A percentile compares a stretch with the other conserved stretches of the same genome.
Evolutionary conservation across 1,140 invertebrate genomes (phyloP).

Genomic region (Drosophila nigrodunni): DNA sequence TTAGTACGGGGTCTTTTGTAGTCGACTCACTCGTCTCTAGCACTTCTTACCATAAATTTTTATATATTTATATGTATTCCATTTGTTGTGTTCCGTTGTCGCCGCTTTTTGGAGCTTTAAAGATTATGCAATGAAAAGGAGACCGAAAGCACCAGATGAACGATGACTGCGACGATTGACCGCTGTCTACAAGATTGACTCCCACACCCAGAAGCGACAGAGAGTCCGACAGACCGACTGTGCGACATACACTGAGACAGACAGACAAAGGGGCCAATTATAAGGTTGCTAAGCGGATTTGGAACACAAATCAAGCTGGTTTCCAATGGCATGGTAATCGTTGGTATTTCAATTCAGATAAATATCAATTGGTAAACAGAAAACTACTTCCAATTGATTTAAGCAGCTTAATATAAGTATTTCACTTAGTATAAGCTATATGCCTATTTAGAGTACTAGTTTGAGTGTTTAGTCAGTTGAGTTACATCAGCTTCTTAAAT

Average conservation of each 20-base stretch:
- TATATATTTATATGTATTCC: constrained; percentile 29
- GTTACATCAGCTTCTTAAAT: not conserved
- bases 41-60: not conserved
- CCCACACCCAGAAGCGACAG: constrained; percentile 9
- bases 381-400: constrained; percentile 6
- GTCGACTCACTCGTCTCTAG: too few relatives aligned
- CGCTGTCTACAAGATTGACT: not conserved
- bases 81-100: constrained; percentile 30
- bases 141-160: constrained; percentile 42
- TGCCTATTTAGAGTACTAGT: not conserved
- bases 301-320: constrained; percentile 12
- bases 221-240: not conserved
- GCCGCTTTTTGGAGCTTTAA: constrained; percentile 43
- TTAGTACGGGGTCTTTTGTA: too few relatives aligned
- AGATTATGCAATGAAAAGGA: constrained; percentile 72
- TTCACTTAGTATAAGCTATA: not conserved
- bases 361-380: constrained; percentile 5
- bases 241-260: constrained; percentile 8
- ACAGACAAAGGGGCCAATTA: constrained; percentile 64
- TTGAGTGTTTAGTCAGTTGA: not conserved
- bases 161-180: constrained; percentile 31
- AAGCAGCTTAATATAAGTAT: constrained; percentile 13
- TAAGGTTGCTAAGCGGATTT: constrained; percentile 78
- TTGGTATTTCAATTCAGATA: constrained; percentile 11
- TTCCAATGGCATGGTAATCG: constrained; percentile 11